A percentile compares a stretch with the other conserved stretches of the same genome.
Evolutionary conservation across 2,888 invertebrate genomes (phyloP).

Genomic region (Pinctada fucata): DNA sequence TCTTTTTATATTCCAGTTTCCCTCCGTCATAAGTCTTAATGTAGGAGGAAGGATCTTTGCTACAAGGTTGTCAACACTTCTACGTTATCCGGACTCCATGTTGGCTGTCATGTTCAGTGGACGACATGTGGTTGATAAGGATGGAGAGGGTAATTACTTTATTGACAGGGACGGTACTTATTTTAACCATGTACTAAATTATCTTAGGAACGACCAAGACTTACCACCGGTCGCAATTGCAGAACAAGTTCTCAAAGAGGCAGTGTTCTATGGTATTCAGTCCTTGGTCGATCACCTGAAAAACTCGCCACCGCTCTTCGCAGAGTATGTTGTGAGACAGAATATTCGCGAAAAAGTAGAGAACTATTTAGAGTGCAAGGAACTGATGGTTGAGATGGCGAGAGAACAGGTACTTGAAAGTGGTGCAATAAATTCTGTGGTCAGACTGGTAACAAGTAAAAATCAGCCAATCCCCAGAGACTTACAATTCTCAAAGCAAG

Average conservation of each 20-base stretch:
- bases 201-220: slow-evolving; percentile 62
- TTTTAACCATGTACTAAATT: slow-evolving; percentile 68
- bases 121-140: slow-evolving; percentile 62
- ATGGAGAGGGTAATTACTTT: slow-evolving; percentile 64
- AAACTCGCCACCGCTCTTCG: slow-evolving; percentile 58
- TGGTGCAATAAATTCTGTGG: slow-evolving; percentile 49
- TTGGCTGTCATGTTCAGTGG: slow-evolving; percentile 73
- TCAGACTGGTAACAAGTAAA: slow-evolving; percentile 53
- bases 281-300: slow-evolving; percentile 58
- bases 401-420: slow-evolving; percentile 52
- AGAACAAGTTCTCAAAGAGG: slow-evolving; percentile 63
- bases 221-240: slow-evolving; percentile 59
- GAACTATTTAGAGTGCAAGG: slow-evolving; percentile 52
- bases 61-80: slow-evolving; percentile 65
- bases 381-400: slow-evolving; percentile 52
- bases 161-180: slow-evolving; percentile 69
- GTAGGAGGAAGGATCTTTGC: slow-evolving; percentile 68
- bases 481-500: slow-evolving; percentile 61
- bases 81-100: slow-evolving; percentile 68
- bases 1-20: slow-evolving; percentile 54
- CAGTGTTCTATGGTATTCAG: slow-evolving; percentile 65
- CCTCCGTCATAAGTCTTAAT: slow-evolving; percentile 64
- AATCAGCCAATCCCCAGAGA: slow-evolving; percentile 61
- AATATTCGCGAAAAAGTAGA: slow-evolving; percentile 55
- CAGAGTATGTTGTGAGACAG: slow-evolving; percentile 57